Evolutionary conservation across 1,140 invertebrate species (phyloP).

Genomic region (Platorchestia sp.): DNA sequence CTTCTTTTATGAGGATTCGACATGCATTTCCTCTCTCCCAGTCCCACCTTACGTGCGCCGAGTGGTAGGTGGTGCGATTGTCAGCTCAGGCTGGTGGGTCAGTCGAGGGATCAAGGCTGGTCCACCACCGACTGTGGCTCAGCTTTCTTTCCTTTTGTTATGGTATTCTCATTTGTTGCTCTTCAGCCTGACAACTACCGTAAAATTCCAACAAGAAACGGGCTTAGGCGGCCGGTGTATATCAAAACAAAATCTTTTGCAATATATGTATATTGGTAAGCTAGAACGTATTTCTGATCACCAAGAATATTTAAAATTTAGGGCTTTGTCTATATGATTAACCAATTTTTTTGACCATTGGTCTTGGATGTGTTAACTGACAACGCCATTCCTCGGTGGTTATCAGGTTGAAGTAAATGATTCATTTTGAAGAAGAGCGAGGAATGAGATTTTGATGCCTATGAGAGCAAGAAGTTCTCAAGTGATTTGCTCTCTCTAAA

Average conservation of each 20-base stretch:
- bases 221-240: not conserved
- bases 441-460: not conserved
- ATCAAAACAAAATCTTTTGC: not conserved
- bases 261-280: too few species aligned
- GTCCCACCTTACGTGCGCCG: not conserved
- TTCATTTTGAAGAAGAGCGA: not conserved
- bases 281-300: too few species aligned
- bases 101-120: slow-evolving; percentile 46
- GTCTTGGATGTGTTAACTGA: not conserved
- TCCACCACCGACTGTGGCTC: slow-evolving; percentile 38
- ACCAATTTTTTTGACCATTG: not conserved
- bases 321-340: not conserved
- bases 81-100: slow-evolving; percentile 24
- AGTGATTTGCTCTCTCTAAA: not conserved
- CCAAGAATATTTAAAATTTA: not conserved
- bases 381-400: not conserved
- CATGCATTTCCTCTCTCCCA: not conserved
- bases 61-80: slow-evolving; percentile 41
- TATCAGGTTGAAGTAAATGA: not conserved
- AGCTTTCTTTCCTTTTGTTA: not conserved
- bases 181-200: not conserved
- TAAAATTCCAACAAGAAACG: not conserved
- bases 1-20: not conserved
- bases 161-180: not conserved
- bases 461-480: not conserved